These are phyloP conservation scores for Bovichtus diacanthus DNA, from an alignment of 2,797 vertebrate species.

Conservation along the genomic window DNA sequence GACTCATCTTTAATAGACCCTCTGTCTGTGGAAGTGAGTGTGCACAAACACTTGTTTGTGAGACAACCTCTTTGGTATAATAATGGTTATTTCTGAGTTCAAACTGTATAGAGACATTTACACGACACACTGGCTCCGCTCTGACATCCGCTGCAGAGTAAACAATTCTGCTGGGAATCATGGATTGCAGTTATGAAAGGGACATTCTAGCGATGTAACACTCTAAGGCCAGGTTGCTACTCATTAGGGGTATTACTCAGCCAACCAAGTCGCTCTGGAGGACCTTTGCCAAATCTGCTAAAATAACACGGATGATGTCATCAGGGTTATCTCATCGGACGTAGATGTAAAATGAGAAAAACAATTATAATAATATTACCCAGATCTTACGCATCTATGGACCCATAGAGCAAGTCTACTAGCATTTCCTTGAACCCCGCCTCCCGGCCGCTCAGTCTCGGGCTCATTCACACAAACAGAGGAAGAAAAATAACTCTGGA, in stretches of 20 bases:
- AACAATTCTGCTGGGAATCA: not conserved
- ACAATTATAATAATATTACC: too few relatives aligned
- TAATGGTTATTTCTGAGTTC: slow-evolving; percentile 20
- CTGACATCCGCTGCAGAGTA: not conserved
- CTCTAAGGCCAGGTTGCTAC: not conserved
- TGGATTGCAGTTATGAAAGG: not conserved
- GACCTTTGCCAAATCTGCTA: not conserved
- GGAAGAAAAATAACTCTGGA: too few relatives aligned
- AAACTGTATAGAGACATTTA: slow-evolving; percentile 20
- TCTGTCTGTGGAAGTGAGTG: slow-evolving; percentile 22
- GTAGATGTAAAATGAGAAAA: too few relatives aligned
- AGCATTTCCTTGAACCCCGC: too few relatives aligned
- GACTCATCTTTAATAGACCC: slow-evolving; percentile 64
- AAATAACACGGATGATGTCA: not conserved
- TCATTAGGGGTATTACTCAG: not conserved
- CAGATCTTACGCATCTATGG: too few relatives aligned
- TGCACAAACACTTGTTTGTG: slow-evolving; percentile 26
- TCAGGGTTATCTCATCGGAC: not conserved
- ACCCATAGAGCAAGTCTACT: too few relatives aligned
- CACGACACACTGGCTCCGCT: not conserved
- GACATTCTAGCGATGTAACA: too few relatives aligned
- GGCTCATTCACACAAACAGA: too few relatives aligned
- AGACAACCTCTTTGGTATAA: slow-evolving; percentile 12
- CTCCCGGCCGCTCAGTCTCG: too few relatives aligned
- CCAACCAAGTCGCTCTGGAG: not conserved